Percentiles rank a stretch among this genome's conserved stretches.
Conservation (phyloP, 2,888 invertebrate genomes). For the Calliphora vomitoria region DNA sequence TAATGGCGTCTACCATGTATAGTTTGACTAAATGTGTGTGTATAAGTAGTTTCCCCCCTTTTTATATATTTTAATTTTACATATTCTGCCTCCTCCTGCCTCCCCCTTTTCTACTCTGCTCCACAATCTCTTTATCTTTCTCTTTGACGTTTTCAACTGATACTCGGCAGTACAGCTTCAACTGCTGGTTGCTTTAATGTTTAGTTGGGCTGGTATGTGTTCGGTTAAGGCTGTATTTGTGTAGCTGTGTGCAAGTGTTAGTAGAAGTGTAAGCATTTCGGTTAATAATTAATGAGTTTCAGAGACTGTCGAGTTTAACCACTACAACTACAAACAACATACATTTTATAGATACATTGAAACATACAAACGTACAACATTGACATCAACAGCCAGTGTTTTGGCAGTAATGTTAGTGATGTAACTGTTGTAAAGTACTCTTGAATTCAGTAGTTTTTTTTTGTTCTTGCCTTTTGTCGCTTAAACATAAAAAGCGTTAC, state of each 20-base stretch:
- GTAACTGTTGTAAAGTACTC: constrained; percentile 61
- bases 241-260: constrained; percentile 45
- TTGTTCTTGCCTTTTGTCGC: constrained; percentile 15
- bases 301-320: constrained; percentile 66
- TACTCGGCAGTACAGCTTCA: not conserved
- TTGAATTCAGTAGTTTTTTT: constrained; percentile 56
- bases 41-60: constrained; percentile 18
- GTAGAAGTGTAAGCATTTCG: constrained; percentile 79
- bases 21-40: not conserved
- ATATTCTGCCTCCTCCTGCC: constrained; percentile 11
- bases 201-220: constrained; percentile 39
- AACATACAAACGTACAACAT: constrained; percentile 8
- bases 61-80: constrained; percentile 34
- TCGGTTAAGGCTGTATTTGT: constrained; percentile 63
- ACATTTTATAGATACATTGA: not conserved
- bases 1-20: constrained; percentile 35
- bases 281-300: constrained; percentile 82
- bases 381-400: constrained; percentile 57
- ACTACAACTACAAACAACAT: constrained; percentile 43
- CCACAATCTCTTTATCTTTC: not conserved
- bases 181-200: constrained; percentile 8
- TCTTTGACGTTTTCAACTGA: constrained; percentile 45
- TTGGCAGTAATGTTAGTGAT: constrained; percentile 51
- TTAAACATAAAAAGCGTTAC: constrained; percentile 67
- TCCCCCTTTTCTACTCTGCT: not conserved